These are phyloP conservation scores for Laticauda colubrina DNA, from an alignment of 2,113 vertebrate species.

Conservation along the genomic window DNA sequence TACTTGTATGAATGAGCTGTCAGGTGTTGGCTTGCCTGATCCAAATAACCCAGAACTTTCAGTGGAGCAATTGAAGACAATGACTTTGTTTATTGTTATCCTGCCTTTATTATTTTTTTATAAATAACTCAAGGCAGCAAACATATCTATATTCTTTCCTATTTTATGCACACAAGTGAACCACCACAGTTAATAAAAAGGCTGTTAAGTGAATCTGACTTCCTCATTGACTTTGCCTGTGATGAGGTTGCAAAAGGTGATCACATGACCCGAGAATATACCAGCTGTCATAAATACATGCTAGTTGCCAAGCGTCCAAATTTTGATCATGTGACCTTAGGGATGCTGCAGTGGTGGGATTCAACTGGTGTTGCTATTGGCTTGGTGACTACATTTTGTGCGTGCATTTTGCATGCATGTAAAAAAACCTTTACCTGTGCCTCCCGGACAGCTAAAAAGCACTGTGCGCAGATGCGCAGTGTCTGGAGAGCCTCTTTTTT, in stretches of 20 bases:
- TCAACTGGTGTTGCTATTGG: no score
- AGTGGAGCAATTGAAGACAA: neutral
- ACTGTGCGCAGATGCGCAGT: no score
- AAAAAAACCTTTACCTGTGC: no score
- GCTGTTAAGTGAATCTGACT: neutral
- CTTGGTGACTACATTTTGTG: no score
- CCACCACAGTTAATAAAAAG: neutral
- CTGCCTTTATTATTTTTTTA: neutral
- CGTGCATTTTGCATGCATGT: no score
- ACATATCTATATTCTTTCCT: neutral
- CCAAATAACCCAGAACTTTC: neutral
- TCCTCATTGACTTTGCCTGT: neutral
- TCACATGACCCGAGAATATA: neutral
- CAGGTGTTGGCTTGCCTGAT: neutral
- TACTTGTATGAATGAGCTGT: slow-evolving; percentile 3
- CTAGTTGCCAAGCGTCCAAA: neutral
- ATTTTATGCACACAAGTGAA: neutral
- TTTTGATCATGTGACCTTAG: neutral
- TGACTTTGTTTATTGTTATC: neutral
- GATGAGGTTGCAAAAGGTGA: neutral
- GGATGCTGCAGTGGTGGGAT: neutral
- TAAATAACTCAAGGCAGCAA: neutral
- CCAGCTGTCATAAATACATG: neutral
- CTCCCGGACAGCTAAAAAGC: no score
- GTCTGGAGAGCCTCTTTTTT: no score